Conservation (phyloP, 2,888 invertebrate genomes). For the Leptinotarsa juncta region DNA sequence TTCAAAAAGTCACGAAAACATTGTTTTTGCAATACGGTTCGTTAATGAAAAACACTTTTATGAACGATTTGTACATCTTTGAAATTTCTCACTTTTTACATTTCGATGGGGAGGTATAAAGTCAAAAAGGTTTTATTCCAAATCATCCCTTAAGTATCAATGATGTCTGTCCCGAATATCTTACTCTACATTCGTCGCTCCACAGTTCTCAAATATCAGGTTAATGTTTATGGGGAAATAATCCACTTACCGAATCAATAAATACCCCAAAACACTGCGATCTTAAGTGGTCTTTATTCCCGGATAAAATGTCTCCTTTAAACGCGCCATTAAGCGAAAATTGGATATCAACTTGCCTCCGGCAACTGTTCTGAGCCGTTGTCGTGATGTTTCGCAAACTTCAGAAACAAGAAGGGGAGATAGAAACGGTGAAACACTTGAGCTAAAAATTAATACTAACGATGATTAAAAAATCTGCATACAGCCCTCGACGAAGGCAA, state of each 20-base stretch:
- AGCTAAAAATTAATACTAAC: constrained; percentile 57
- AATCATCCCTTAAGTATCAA: not conserved
- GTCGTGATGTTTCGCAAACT: constrained; percentile 28
- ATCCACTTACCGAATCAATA: constrained; percentile 27
- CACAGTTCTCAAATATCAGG: not conserved
- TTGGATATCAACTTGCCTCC: constrained; percentile 39
- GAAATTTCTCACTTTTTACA: too few species aligned
- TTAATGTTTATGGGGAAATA: not conserved
- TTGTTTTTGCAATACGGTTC: too few species aligned
- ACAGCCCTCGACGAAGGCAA: constrained; percentile 47
- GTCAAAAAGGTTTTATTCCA: too few species aligned
- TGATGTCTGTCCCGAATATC: not conserved
- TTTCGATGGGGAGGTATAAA: too few species aligned
- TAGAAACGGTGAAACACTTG: constrained; percentile 44
- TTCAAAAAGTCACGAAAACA: too few species aligned
- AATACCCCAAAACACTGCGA: constrained; percentile 35
- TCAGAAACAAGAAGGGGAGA: constrained; percentile 27
- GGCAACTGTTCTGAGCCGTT: constrained; percentile 36
- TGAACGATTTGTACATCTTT: too few species aligned
- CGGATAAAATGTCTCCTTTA: constrained; percentile 35
- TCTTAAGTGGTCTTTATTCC: constrained; percentile 31
- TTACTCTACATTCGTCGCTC: not conserved
- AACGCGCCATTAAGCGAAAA: constrained; percentile 39
- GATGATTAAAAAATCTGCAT: constrained; percentile 59
- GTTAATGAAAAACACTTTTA: too few species aligned